Evolutionary conservation across 1,140 invertebrate genomes (phyloP), one percentile per base, ranked within the genome.

Genomic region (Lasioglossum baleicum): DNA sequence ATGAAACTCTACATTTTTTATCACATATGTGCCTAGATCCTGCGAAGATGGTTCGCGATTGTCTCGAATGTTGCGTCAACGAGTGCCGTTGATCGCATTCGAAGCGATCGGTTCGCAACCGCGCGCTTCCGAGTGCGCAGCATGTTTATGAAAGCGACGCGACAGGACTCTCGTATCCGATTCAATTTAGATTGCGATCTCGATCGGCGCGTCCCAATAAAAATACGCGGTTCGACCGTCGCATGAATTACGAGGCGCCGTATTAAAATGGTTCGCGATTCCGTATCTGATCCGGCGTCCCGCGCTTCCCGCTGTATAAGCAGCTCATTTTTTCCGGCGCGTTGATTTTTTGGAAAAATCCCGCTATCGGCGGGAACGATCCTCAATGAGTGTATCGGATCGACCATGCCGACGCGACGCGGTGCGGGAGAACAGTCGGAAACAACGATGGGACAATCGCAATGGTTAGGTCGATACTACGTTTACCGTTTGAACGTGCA

Each of bases 101-200:
- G 51, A 4, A 20, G 51, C 56, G 56, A 58, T 58, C 56, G 56
- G 56, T 7, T 7, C 56, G 56, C 17, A 48, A 6, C n/a, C 51
- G 35, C 44, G 44, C 44, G 48, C 72, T 69, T 5, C 15, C 15
- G 48, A 7, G 64, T 4, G n/a, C 35, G 44, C 63, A 10, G 7
- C 22, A 65, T 68, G 63, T 83, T 84, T 70, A 63, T 53, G 65
- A 83, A 64, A 80, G n/a, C 15, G 53, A 15, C 11, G 53, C 15
- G 60, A 17, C 60, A 11, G 7, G n/a, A 73, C 61, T 51, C 68
- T 44, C 69, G 69, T 78, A 78, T 78, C 76, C 76, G 76, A 79
- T 79, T 79, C 76, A 79, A 79, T 79, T 79, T 79, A 90, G 90
- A 91, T 91, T 84, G 83, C 79, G 85, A 91, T 91, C 90, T 91